These are phyloP conservation scores for Clarias batrachus DNA, from an alignment of 2,113 vertebrate species.

Conservation along the genomic window DNA sequence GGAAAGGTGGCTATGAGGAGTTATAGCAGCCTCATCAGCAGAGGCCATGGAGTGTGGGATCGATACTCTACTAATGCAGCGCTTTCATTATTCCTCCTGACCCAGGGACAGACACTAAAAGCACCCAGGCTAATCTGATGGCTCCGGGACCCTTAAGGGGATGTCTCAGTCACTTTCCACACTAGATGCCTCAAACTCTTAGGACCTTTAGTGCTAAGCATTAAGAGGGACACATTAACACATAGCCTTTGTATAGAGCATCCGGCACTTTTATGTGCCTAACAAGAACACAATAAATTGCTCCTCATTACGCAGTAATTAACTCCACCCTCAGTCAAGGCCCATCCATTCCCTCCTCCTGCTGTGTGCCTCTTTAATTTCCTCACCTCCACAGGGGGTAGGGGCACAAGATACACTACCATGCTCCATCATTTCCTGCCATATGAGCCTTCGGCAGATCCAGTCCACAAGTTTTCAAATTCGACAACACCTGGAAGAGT, in stretches of 20 bases:
- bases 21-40: conserved; percentile 42
- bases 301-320: conserved; percentile 84
- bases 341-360: conserved; percentile 62
- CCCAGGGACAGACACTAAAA: conserved; percentile 53
- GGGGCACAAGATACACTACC: conserved; percentile 60
- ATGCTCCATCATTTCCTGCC: conserved; percentile 72
- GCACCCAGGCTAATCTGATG: conserved; percentile 49
- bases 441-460: conserved; percentile 51
- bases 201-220: conserved; percentile 45
- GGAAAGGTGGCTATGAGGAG: conserved; percentile 39
- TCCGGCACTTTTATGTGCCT: conserved; percentile 76
- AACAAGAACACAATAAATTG: conserved; percentile 86
- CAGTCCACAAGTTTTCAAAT: conserved; percentile 9
- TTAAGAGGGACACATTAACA: conserved; percentile 53
- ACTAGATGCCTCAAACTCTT: conserved; percentile 32
- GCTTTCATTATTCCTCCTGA: conserved; percentile 56
- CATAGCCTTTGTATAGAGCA: conserved; percentile 57
- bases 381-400: conserved; percentile 71
- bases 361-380: conserved; percentile 78
- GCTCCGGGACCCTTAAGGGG: conserved; percentile 48
- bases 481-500: conserved; percentile 50
- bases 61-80: conserved; percentile 56
- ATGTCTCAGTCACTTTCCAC: conserved; percentile 46
- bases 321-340: conserved; percentile 69
- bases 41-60: conserved; percentile 48